Percentiles rank a stretch among this genome's conserved stretches.
These are phyloP conservation scores for Andrena trimmerana DNA, from an alignment of 2,888 invertebrate genomes.

Conservation along the genomic window DNA sequence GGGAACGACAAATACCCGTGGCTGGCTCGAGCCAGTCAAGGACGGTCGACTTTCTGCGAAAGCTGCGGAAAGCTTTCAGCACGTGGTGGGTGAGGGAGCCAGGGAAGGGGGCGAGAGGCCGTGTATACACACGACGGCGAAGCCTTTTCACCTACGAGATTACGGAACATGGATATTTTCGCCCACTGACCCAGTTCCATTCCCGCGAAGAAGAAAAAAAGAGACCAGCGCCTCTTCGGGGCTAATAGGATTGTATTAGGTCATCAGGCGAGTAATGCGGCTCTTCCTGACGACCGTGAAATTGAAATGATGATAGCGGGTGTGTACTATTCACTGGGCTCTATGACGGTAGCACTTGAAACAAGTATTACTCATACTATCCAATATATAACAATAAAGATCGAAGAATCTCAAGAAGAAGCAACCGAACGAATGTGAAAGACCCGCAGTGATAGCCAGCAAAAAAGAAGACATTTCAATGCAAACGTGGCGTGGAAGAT, in stretches of 20 bases:
- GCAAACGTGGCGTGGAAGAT: conserved; percentile 2
- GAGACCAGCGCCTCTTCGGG: background rate
- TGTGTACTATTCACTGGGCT: background rate
- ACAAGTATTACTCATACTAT: no score
- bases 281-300: background rate
- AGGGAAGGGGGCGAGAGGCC: background rate
- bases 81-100: conserved; percentile 17
- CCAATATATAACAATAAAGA: background rate
- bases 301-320: background rate
- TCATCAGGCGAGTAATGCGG: background rate
- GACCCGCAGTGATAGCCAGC: background rate
- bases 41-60: conserved; percentile 59
- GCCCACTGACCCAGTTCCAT: conserved; percentile 53
- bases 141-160: conserved; percentile 61
- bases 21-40: conserved; percentile 68
- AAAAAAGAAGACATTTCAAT: background rate
- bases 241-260: background rate
- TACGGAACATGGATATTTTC: conserved; percentile 64
- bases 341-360: no score
- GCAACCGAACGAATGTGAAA: background rate
- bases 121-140: conserved; percentile 53
- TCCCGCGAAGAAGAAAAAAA: background rate
- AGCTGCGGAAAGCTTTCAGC: conserved; percentile 51
- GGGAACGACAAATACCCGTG: conserved; percentile 47
- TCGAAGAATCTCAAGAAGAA: background rate